phyloP scores from a whole-genome alignment of 2,888 invertebrate genomes.

The Asteroscopus sphinx region DNA sequence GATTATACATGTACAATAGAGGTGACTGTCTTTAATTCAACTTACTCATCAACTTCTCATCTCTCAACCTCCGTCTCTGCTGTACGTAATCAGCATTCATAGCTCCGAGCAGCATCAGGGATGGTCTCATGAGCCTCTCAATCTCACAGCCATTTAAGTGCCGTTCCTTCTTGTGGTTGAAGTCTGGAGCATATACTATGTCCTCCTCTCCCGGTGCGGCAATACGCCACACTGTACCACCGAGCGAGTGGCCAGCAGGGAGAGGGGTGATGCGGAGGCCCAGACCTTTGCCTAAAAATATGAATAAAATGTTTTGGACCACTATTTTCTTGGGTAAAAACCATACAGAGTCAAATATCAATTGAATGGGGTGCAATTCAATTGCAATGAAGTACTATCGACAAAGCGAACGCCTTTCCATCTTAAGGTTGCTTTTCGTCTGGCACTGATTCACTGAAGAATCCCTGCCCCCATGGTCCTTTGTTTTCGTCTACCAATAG shows the following conservation, averaged over 20 bases:
- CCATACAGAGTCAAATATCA: no score
- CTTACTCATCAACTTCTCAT: slow-evolving; percentile 98
- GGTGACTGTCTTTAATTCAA: no score
- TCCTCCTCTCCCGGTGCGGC: slow-evolving; percentile 99
- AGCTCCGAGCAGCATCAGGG: slow-evolving; percentile 98
- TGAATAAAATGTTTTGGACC: neutral
- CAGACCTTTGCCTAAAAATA: slow-evolving; percentile 95
- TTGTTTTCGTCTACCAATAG: no score
- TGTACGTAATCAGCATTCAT: slow-evolving; percentile 98
- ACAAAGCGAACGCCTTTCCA: no score
- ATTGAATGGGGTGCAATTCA: no score
- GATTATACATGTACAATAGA: no score
- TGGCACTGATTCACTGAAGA: no score
- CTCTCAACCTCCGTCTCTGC: slow-evolving; percentile 96
- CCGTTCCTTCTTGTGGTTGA: slow-evolving; percentile 99
- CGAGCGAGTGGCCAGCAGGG: slow-evolving; percentile 99
- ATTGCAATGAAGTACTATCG: no score
- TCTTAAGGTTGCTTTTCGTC: no score
- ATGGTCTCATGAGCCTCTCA: slow-evolving; percentile 97
- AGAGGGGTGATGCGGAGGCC: slow-evolving; percentile 98
- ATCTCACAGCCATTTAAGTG: slow-evolving; percentile 99
- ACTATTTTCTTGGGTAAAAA: no score
- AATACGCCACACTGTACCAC: slow-evolving; percentile 99
- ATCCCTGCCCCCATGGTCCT: no score
- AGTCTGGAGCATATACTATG: slow-evolving; percentile 99